Evolutionary conservation across 2,888 invertebrate species (phyloP), one percentile per base, ranked within the genome.

Genomic region (Bedellia somnulentella): DNA sequence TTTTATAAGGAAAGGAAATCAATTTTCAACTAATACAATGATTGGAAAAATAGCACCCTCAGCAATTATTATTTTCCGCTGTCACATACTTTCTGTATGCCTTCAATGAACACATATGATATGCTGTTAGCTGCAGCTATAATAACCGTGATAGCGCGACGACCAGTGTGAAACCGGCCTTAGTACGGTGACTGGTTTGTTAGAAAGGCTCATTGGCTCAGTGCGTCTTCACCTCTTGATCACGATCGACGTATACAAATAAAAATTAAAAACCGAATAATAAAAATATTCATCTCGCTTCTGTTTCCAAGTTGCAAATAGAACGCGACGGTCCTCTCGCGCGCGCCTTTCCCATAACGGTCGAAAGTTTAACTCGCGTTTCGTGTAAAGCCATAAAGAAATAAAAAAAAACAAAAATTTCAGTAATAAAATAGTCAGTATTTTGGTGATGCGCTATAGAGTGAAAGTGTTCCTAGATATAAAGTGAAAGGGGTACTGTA

Each of bases 201-300:
- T 50, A 57, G 60, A 63, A 67, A 60, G 46, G 44, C 43, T 60
- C 71, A 71, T 73, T n/a, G n/a, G n/a, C n/a, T n/a, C n/a, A n/a
- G n/a, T n/a, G n/a, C n/a, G n/a, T n/a, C n/a, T n/a, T n/a, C n/a
- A n/a, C n/a, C n/a, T n/a, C n/a, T n/a, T n/a, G n/a, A n/a, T n/a
- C n/a, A n/a, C n/a, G n/a, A n/a, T n/a, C n/a, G n/a, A n/a, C n/a
- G n/a, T n/a, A n/a, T n/a, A n/a, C n/a, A n/a, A n/a, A n/a, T n/a
- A n/a, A n/a, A n/a, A n/a, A n/a, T n/a, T n/a, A n/a, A n/a, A n/a
- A n/a, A n/a, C n/a, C n/a, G n/a, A n/a, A n/a, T n/a, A n/a, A n/a
- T n/a, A n/a, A n/a, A n/a, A n/a, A n/a, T n/a, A n/a, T n/a, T n/a
- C n/a, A n/a, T n/a, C n/a, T n/a, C n/a, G n/a, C n/a, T n/a, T n/a